Evolutionary conservation across 2,888 invertebrate genomes (phyloP).

Genomic region (Pteria penguin): DNA sequence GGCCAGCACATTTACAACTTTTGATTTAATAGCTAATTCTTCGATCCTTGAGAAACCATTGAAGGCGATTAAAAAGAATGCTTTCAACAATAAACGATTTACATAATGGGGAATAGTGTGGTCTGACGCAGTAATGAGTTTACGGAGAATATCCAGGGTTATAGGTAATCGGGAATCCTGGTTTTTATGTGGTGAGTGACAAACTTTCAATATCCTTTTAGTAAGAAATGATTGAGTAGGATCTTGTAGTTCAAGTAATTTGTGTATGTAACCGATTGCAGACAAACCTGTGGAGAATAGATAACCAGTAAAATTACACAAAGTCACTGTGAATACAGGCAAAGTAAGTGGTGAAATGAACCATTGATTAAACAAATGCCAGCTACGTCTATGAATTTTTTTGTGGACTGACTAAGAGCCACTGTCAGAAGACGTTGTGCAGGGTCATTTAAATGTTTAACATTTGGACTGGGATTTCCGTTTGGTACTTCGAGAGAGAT

Average conservation of each 20-base stretch:
- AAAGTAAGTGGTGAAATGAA: neutral
- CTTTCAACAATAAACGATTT: neutral
- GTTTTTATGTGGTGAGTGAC: neutral
- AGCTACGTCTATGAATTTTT: neutral
- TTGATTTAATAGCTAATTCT: neutral
- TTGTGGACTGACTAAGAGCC: neutral
- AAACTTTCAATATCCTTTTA: neutral
- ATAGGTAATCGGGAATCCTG: neutral
- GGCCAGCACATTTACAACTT: neutral
- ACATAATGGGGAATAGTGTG: neutral
- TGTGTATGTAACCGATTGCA: no score
- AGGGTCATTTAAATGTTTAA: neutral
- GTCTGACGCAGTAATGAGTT: neutral
- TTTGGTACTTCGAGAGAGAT: constrained; percentile 17
- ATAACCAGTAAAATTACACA: neutral
- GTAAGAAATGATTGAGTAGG: neutral
- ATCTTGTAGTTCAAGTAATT: neutral
- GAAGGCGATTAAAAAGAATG: neutral
- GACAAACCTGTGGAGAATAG: neutral
- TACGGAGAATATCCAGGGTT: neutral
- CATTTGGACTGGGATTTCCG: neutral
- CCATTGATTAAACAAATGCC: constrained; percentile 5
- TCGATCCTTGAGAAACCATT: neutral
- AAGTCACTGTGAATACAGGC: neutral
- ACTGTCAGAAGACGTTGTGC: neutral